A percentile compares a stretch with the other conserved stretches of the same genome.
phyloP scores from a whole-genome alignment of 2,888 invertebrate genomes.

The Drosophila kanekoi region DNA sequence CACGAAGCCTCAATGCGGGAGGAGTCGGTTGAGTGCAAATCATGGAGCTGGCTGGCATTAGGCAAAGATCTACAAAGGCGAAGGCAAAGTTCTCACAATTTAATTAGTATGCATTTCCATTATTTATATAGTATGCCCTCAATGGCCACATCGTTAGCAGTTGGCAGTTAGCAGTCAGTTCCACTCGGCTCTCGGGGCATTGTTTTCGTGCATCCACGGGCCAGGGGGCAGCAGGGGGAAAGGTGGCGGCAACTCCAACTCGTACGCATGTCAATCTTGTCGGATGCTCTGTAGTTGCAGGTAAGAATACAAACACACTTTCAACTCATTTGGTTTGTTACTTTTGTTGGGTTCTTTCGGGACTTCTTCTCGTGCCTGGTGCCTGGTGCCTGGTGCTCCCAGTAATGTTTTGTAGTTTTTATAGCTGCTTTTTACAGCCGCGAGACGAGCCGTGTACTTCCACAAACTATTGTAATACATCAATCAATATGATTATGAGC shows the following conservation, averaged over 20 bases:
- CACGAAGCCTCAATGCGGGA: slow-evolving; percentile 18
- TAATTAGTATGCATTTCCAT: slow-evolving; percentile 75
- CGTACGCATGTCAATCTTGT: slow-evolving; percentile 57
- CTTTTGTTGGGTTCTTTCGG: slow-evolving; percentile 50
- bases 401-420: slow-evolving; percentile 69
- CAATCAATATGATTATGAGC: slow-evolving; percentile 80
- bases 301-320: slow-evolving; percentile 22
- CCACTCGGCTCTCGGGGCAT: slow-evolving; percentile 40
- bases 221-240: background rate
- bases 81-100: slow-evolving; percentile 68
- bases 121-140: slow-evolving; percentile 64
- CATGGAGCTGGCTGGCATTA: slow-evolving; percentile 33
- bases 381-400: slow-evolving; percentile 8
- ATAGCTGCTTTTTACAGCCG: slow-evolving; percentile 58
- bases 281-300: slow-evolving; percentile 52
- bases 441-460: slow-evolving; percentile 55
- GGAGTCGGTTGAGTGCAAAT: slow-evolving; percentile 58
- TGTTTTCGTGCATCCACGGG: slow-evolving; percentile 39
- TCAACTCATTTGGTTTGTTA: slow-evolving; percentile 64
- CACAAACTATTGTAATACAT: slow-evolving; percentile 78
- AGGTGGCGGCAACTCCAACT: slow-evolving; percentile 7
- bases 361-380: slow-evolving; percentile 1
- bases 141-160: slow-evolving; percentile 59
- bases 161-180: slow-evolving; percentile 25
- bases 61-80: slow-evolving; percentile 17